Conservation (phyloP, 2,797 vertebrate species). For the Enteromius afrohamiltoni region DNA sequence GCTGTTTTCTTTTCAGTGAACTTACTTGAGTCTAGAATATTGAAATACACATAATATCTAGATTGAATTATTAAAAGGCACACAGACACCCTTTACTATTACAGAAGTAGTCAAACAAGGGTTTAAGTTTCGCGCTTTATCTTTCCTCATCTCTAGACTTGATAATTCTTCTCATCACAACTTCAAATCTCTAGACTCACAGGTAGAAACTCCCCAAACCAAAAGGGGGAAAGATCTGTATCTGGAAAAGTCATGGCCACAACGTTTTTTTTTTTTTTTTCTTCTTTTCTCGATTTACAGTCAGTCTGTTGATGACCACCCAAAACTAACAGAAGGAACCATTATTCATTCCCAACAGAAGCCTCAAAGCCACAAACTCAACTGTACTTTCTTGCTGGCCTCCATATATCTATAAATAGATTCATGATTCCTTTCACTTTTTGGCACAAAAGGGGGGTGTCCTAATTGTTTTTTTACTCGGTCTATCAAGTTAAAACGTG, state of each 20-base stretch:
- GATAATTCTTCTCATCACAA: conserved; percentile 19
- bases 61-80: neutral
- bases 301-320: conserved; percentile 73
- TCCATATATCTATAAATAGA: conserved; percentile 71
- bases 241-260: conserved; percentile 54
- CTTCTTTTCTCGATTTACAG: conserved; percentile 50
- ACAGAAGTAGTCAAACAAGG: neutral
- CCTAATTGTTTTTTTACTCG: conserved; percentile 63
- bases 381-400: conserved; percentile 63
- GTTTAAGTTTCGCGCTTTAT: conserved; percentile 10
- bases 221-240: conserved; percentile 53
- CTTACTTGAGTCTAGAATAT: neutral
- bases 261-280: neutral
- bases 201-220: conserved; percentile 50
- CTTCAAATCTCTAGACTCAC: conserved; percentile 27
- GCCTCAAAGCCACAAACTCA: conserved; percentile 74
- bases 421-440: conserved; percentile 70
- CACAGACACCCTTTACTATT: neutral
- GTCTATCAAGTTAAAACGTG: conserved; percentile 44
- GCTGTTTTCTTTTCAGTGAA: neutral
- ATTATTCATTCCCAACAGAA: conserved; percentile 72
- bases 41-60: neutral
- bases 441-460: conserved; percentile 55
- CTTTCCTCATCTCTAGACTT: conserved; percentile 8
- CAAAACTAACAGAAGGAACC: conserved; percentile 75